These are phyloP conservation scores for Tangara arthus DNA, from an alignment of 2,797 vertebrate genomes.

Conservation along the genomic window DNA sequence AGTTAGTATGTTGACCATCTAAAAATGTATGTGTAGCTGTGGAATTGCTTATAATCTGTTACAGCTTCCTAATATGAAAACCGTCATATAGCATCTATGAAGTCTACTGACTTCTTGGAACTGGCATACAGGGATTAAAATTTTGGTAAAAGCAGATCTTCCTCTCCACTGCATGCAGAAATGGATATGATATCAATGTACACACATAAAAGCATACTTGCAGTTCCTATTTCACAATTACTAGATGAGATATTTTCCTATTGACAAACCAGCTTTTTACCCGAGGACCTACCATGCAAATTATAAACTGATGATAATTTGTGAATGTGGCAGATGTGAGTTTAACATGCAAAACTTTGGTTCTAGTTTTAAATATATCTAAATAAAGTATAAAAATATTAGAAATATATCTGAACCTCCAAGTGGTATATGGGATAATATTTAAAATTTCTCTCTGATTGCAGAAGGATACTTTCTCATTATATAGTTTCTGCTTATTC, in stretches of 20 bases:
- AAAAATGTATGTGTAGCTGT: neutral
- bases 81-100: neutral
- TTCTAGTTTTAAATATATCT: neutral
- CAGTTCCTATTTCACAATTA: neutral
- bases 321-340: neutral
- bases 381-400: neutral
- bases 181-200: neutral
- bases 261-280: neutral
- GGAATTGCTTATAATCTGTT: neutral
- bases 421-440: neutral
- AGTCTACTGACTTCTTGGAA: neutral
- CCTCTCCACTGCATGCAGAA: neutral
- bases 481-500: slow-evolving; percentile 31
- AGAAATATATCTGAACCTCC: neutral
- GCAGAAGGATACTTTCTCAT: neutral
- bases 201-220: neutral
- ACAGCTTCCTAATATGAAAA: neutral
- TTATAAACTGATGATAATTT: neutral
- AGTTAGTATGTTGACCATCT: neutral
- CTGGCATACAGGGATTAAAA: neutral
- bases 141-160: neutral
- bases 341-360: neutral
- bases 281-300: neutral
- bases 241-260: neutral
- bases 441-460: neutral